Evolutionary conservation across 2,888 invertebrate genomes (phyloP).

Genomic region (Athalia cordata): DNA sequence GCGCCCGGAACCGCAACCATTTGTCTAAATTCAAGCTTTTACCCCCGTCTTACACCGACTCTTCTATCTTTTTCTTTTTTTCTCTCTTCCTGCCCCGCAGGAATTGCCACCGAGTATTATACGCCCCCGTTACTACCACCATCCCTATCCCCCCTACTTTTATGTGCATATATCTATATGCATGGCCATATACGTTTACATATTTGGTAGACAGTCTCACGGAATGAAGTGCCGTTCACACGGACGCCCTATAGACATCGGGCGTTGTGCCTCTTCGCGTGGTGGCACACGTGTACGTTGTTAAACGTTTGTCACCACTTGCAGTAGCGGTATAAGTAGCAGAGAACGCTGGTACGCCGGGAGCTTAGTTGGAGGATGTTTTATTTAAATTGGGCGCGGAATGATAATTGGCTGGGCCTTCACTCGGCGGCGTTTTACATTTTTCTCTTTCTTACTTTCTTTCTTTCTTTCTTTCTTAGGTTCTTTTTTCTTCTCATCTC

Average conservation of each 20-base stretch:
- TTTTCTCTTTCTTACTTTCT: conserved; percentile 6
- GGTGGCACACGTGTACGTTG: conserved; percentile 38
- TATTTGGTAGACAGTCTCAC: not conserved
- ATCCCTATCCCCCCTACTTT: no score
- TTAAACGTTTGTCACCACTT: conserved; percentile 45
- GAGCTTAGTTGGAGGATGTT: conserved; percentile 36
- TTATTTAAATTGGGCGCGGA: conserved; percentile 43
- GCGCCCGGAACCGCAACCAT: conserved; percentile 28
- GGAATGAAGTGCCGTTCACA: conserved; percentile 19
- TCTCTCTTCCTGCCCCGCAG: conserved; percentile 32
- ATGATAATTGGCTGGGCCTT: conserved; percentile 42
- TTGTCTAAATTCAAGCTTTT: conserved; percentile 38
- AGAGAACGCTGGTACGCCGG: not conserved
- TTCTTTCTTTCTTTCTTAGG: not conserved
- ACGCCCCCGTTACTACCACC: no score
- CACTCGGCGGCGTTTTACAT: conserved; percentile 9
- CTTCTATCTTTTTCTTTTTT: conserved; percentile 29
- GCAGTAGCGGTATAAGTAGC: conserved; percentile 1
- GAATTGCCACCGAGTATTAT: conserved; percentile 25
- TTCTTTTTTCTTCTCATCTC: not conserved
- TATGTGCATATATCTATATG: no score
- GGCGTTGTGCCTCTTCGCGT: not conserved
- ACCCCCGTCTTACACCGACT: conserved; percentile 37
- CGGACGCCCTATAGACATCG: not conserved
- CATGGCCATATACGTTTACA: not conserved